Conservation (phyloP, 2,113 vertebrate species). For the Heteronetta atricapilla region DNA sequence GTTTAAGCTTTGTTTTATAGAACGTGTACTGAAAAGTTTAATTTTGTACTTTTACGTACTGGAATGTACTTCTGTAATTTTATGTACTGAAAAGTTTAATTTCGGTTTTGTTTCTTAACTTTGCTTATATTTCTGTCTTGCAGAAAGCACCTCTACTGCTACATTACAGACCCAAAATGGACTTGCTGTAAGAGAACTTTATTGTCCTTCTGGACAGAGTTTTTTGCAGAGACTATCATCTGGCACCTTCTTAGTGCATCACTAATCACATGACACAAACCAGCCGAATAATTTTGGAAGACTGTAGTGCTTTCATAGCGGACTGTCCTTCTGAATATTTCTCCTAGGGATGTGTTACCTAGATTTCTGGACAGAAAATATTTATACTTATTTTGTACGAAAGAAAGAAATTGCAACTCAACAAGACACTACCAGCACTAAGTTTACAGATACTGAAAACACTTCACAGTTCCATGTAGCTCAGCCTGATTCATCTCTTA, state of each 20-base stretch:
- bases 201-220: slow-evolving; percentile 79
- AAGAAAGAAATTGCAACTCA: slow-evolving; percentile 81
- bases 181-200: slow-evolving; percentile 91
- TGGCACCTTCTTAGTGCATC: slow-evolving; percentile 78
- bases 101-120: slow-evolving; percentile 1
- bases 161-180: slow-evolving; percentile 99
- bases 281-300: slow-evolving; percentile 76
- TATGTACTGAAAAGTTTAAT: background rate
- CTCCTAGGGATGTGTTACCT: slow-evolving; percentile 61
- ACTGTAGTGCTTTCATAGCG: slow-evolving; percentile 59
- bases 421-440: slow-evolving; percentile 91
- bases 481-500: slow-evolving; percentile 53
- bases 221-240: slow-evolving; percentile 94
- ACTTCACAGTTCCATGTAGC: slow-evolving; percentile 74
- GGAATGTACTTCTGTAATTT: background rate
- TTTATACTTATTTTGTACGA: slow-evolving; percentile 95
- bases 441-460: slow-evolving; percentile 85
- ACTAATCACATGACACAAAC: slow-evolving; percentile 76
- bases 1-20: background rate
- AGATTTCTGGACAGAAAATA: slow-evolving; percentile 83
- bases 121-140: slow-evolving; percentile 51
- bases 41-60: background rate
- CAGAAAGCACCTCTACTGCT: slow-evolving; percentile 99
- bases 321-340: slow-evolving; percentile 32
- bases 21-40: background rate